Conservation (phyloP, 2,113 vertebrate species). For the Paradoxurus hermaphroditus region DNA sequence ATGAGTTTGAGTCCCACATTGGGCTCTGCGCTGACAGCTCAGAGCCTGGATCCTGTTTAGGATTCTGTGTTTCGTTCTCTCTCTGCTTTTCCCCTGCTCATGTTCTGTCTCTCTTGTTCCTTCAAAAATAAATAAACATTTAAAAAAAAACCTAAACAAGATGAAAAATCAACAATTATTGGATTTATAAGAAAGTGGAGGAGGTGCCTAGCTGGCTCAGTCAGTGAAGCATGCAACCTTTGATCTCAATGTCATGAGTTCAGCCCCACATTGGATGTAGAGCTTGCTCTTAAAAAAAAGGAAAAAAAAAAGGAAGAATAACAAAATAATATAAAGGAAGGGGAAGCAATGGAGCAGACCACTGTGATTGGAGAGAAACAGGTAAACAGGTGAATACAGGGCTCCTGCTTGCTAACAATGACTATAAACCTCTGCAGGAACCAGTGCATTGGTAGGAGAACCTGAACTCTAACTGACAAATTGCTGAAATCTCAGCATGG, state of each 20-base stretch:
- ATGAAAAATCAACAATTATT: background rate
- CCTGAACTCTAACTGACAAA: background rate
- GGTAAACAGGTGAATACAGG: background rate
- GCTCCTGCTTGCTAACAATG: background rate
- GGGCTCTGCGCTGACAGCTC: no score
- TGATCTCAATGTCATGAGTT: background rate
- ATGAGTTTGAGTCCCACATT: no score
- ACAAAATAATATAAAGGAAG: background rate
- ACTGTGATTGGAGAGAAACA: background rate
- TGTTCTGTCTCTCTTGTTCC: no score
- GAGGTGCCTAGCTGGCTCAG: background rate
- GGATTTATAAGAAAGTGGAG: background rate
- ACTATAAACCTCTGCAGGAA: background rate
- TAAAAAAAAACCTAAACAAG: background rate
- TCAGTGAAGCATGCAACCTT: background rate
- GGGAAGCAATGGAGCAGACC: background rate
- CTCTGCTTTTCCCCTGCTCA: no score
- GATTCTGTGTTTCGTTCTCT: no score
- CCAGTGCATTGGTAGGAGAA: background rate
- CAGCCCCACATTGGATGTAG: background rate
- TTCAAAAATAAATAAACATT: no score
- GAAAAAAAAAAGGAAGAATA: background rate
- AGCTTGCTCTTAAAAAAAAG: background rate
- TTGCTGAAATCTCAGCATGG: background rate
- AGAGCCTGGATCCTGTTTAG: no score